Evolutionary conservation across 64 coral and sea anemone species (phyloP).

Genomic region (Anthopleura sola): DNA sequence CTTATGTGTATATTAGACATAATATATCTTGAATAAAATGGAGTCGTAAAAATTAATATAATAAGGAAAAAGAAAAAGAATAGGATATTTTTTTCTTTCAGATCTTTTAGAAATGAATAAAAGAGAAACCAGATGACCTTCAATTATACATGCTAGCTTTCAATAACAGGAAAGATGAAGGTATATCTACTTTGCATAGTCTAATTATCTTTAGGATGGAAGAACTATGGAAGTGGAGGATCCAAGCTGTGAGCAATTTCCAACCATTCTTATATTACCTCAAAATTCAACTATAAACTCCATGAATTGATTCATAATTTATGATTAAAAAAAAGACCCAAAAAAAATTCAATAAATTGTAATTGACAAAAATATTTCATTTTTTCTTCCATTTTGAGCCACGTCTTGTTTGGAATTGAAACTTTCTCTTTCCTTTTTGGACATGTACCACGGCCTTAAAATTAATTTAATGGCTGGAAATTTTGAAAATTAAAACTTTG

Average conservation of each 20-base stretch:
- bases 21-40: too few species aligned
- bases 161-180: not conserved
- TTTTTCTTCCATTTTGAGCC: not conserved
- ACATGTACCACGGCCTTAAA: not conserved
- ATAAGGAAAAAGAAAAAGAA: not conserved
- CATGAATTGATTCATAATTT: not conserved
- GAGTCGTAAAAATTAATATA: not conserved
- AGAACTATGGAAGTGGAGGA: not conserved
- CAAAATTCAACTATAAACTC: not conserved
- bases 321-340: not conserved
- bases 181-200: not conserved
- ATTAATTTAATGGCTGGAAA: not conserved
- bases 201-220: not conserved
- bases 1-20: too few species aligned
- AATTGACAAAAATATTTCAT: too few species aligned
- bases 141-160: not conserved
- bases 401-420: not conserved
- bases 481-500: not conserved
- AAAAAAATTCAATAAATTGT: conserved; percentile 2
- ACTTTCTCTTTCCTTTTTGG: not conserved
- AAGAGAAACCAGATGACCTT: not conserved
- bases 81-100: too few species aligned
- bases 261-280: not conserved
- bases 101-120: not conserved
- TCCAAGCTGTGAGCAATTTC: conserved; percentile 1